A percentile compares a stretch with the other conserved stretches of the same genome.
phyloP scores from a whole-genome alignment of 2,888 invertebrate species.

The Hyles lineata region DNA sequence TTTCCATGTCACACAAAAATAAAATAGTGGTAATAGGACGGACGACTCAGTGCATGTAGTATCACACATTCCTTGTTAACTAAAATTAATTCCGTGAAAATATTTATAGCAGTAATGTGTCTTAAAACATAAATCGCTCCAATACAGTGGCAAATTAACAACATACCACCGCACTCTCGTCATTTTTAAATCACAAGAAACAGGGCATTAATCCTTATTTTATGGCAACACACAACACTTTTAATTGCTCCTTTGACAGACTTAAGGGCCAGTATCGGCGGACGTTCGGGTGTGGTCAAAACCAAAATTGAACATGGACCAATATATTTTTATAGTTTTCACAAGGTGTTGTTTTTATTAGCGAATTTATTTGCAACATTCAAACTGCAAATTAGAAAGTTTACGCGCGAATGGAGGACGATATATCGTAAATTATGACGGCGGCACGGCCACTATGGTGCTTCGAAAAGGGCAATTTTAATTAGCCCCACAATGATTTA shows the following conservation, averaged over 20 bases:
- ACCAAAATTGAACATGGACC: constrained; percentile 71
- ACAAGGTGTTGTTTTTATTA: constrained; percentile 79
- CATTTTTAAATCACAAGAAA: constrained; percentile 60
- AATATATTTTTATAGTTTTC: constrained; percentile 78
- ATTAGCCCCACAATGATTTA: constrained; percentile 78
- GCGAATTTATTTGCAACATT: constrained; percentile 71
- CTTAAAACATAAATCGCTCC: not conserved
- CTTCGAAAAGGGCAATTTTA: constrained; percentile 73
- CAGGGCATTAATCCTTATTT: constrained; percentile 69
- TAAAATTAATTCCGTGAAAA: no score
- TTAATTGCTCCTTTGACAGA: constrained; percentile 84
- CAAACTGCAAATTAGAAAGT: constrained; percentile 80
- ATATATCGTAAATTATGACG: constrained; percentile 80
- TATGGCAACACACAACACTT: constrained; percentile 75
- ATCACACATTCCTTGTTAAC: no score
- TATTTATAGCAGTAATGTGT: not conserved
- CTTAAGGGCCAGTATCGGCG: constrained; percentile 69
- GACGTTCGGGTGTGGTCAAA: constrained; percentile 76
- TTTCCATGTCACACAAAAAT: not conserved
- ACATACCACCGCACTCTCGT: constrained; percentile 42
- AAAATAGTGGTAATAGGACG: no score
- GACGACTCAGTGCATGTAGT: no score
- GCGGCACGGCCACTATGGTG: constrained; percentile 66
- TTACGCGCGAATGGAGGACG: constrained; percentile 71
- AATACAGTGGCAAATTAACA: constrained; percentile 36